Evolutionary conservation across 2,797 vertebrate species (phyloP).

Genomic region (Eremophila alpestris): DNA sequence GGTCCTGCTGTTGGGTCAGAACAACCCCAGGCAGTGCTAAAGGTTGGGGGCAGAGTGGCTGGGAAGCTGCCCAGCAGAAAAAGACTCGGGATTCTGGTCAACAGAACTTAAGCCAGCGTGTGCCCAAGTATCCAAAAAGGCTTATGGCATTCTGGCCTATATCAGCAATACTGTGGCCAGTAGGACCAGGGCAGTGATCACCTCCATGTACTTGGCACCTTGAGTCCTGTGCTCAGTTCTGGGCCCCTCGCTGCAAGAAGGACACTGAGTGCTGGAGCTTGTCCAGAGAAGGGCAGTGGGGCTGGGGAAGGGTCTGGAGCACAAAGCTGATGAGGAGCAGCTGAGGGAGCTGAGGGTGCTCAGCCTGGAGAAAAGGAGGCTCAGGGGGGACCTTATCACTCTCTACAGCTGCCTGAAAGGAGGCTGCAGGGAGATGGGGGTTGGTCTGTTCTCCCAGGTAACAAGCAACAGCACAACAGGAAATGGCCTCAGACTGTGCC

Average conservation of each 20-base stretch:
- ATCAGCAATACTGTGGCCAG: neutral
- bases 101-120: neutral
- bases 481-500: neutral
- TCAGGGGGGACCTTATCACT: rapidly evolving
- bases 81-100: neutral
- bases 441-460: neutral
- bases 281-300: rapidly evolving
- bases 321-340: rapidly evolving
- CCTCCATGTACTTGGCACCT: neutral
- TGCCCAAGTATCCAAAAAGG: neutral
- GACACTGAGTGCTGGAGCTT: rapidly evolving
- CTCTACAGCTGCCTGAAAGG: neutral
- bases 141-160: rapidly evolving
- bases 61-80: neutral
- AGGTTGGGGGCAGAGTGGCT: neutral
- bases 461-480: neutral
- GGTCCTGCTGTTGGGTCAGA: neutral
- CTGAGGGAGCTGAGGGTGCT: neutral
- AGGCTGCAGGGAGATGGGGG: rapidly evolving
- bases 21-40: neutral
- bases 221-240: neutral
- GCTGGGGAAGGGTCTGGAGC: neutral
- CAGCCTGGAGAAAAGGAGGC: neutral
- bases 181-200: neutral
- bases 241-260: rapidly evolving